Evolutionary conservation across 2,113 vertebrate species (phyloP), one percentile per base, ranked within the genome.

Genomic region (Prionailurus viverrinus): DNA sequence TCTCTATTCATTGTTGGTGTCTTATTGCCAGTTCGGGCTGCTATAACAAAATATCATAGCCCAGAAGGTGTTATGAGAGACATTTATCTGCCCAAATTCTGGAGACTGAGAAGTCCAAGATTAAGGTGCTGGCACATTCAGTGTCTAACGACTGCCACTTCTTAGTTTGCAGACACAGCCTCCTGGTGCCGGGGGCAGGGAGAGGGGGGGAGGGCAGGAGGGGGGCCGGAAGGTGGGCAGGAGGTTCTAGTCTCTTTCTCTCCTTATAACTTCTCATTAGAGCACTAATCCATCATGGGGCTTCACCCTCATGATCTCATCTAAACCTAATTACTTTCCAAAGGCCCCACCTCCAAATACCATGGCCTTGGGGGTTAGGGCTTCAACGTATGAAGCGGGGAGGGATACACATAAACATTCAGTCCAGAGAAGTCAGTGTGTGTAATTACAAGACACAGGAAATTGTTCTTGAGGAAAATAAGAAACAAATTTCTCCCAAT

Each of bases 381-480:
- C 19, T 96, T 96, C 33, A 41, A 31, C 7, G 5, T 61, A 55
- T 12, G 41, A 45, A 53, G 15, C 0, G 69, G 51, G 29, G 69
- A 12, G 71, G 63, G 39, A 48, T 58, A 82, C 4, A 19, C 41
- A 18, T 48, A 16, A 25, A 36, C 25, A 84, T 78, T 68, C 18
- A 48, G 33, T 29, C 33, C 16, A 7, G 29, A 41, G 15, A 29
- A 36, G 12, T 61, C 15, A 19, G 10, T n/a, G 2, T 68, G 31
- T 83, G 18, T 69, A 80, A 51, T 95, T 63, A 27, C 23, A 76
- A 85, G 58, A 21, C 7, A 82, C 4, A 81, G 68, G 19, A 83
- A 86, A 14, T 83, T 91, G 23, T 79, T 15, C 53, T 85, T 79
- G 53, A 79, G 41, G 86, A 82, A 61, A 94, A 88, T 12, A 63